Conservation (phyloP, 2,888 invertebrate genomes). For the Hofmannophila pseudospretella region DNA sequence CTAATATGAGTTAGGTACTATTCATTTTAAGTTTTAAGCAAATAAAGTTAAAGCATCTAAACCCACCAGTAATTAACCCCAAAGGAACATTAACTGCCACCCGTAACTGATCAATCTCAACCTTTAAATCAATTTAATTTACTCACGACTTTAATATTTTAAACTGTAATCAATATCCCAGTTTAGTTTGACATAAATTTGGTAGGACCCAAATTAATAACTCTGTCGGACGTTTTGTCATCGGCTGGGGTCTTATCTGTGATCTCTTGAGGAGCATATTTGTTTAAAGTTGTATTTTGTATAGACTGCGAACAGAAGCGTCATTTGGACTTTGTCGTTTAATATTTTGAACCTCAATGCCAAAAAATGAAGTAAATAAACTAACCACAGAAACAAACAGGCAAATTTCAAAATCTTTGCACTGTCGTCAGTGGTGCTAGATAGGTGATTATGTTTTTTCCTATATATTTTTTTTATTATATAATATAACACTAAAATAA, state of each 20-base stretch:
- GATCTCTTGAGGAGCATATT: slow-evolving; percentile 23
- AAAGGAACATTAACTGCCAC: slow-evolving; percentile 31
- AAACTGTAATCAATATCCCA: slow-evolving; percentile 52
- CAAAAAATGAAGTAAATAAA: background rate
- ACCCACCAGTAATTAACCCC: slow-evolving; percentile 22
- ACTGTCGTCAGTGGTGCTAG: too few species aligned
- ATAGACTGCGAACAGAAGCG: slow-evolving; percentile 18
- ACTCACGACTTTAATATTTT: slow-evolving; percentile 38
- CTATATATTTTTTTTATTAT: too few species aligned
- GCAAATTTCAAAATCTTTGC: too few species aligned
- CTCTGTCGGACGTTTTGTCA: slow-evolving; percentile 41
- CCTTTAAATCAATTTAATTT: slow-evolving; percentile 46
- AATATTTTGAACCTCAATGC: too few species aligned
- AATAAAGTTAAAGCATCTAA: slow-evolving; percentile 7
- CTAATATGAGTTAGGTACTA: too few species aligned
- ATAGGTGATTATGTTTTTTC: too few species aligned
- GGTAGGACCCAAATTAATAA: slow-evolving; percentile 49
- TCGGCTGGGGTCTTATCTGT: slow-evolving; percentile 24
- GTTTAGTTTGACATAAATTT: slow-evolving; percentile 48
- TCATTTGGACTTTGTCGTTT: slow-evolving; percentile 14
- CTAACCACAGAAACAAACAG: too few species aligned
- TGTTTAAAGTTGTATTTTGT: slow-evolving; percentile 17
- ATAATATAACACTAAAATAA: too few species aligned
- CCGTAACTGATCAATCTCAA: slow-evolving; percentile 41
- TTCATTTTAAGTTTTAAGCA: background rate